These are phyloP conservation scores for Cephus cinctus DNA, from an alignment of 1,140 invertebrate species.

Conservation along the genomic window DNA sequence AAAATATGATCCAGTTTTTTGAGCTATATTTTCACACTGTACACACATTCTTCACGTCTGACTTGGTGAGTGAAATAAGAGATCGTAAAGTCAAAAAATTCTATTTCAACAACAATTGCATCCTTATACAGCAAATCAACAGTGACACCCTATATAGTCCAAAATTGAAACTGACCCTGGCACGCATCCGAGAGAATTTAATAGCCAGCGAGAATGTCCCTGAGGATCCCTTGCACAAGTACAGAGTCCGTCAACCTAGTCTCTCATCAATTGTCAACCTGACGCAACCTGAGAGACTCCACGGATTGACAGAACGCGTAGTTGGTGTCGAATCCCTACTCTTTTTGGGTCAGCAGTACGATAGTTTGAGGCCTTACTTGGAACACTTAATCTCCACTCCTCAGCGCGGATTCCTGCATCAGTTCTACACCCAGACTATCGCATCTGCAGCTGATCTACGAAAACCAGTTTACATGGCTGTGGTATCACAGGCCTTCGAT, in stretches of 20 bases:
- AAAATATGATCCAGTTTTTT: constrained; percentile 90
- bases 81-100: background rate
- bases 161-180: constrained; percentile 72
- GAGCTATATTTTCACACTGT: constrained; percentile 94
- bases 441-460: constrained; percentile 71
- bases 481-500: constrained; percentile 78
- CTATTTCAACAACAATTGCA: background rate
- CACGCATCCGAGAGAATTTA: constrained; percentile 72
- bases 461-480: constrained; percentile 82
- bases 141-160: constrained; percentile 63
- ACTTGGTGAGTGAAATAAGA: constrained; percentile 60
- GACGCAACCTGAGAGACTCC: constrained; percentile 68
- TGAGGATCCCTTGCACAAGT: constrained; percentile 35
- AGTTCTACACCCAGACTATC: constrained; percentile 76
- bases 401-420: constrained; percentile 56
- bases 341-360: constrained; percentile 85
- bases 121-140: constrained; percentile 43
- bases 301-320: constrained; percentile 81
- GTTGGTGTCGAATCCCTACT: constrained; percentile 90
- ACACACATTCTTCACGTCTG: constrained; percentile 83
- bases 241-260: constrained; percentile 62
- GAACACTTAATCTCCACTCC: constrained; percentile 65
- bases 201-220: constrained; percentile 52
- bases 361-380: constrained; percentile 79
- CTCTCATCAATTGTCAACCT: constrained; percentile 74